Base-by-base conservation (phyloP, 1,140 invertebrate genomes). In the Asbolus verrucosus region DNA sequence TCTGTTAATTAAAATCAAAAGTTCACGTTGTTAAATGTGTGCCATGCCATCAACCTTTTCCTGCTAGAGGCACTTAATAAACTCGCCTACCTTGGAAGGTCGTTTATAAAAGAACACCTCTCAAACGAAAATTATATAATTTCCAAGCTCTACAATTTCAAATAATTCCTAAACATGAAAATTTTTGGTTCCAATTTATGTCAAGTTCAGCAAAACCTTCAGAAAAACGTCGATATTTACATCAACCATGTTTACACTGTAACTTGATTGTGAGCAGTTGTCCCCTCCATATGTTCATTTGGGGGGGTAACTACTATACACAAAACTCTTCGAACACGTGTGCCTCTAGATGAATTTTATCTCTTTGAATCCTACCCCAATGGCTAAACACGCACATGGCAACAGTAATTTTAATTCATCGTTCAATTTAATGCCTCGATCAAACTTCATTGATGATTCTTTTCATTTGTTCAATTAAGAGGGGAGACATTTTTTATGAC, bases 41-140 rank as follows among this genome's bases (percentile, higher is more conserved):
- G 46, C 46, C 46, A 54, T 24, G 46, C 46, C 46, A 54, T 54
- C 46, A 54, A 54, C 46, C 46, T 54, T 54, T n/a, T 54, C 46
- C 18, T 54, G 46, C 46, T 13, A 9, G 11, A 54, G 46, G 46
- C 21, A 27, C 2, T 27, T 27, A 3, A 19, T 21, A 27, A 16
- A 54, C 46, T 11, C 9, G 46, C 21, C 46, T 54, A 16, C 46
- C 46, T 54, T 54, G 46, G 46, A 54, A 54, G 46, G 46, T 54
- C 46, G 21, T 27, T 31, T 46, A n/a, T n/a, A 50, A 50, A 50
- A 21, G n/a, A 21, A 9, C 43, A 50, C 16, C 8, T 50, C 18
- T 19, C 16, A 11, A 36, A 6, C 11, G 11, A 1, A 2, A 41
- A 14, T 16, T 41, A 41, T 4, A 30, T 4, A 30, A 30, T 30